These are phyloP conservation scores for Platichthys stellatus DNA, from an alignment of 2,113 vertebrate genomes.

Conservation along the genomic window DNA sequence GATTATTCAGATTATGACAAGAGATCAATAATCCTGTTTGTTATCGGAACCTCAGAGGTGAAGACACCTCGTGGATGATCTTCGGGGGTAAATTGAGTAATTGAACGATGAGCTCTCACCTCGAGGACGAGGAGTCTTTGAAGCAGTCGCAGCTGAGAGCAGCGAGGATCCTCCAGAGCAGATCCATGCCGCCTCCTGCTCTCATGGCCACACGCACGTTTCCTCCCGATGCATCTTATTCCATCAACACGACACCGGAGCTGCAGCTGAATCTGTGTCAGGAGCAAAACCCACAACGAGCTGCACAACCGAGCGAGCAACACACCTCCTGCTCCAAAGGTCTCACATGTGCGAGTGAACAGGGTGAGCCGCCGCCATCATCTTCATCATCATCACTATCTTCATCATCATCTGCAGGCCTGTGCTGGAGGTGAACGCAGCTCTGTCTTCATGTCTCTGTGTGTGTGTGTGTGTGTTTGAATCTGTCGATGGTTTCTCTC, in stretches of 20 bases:
- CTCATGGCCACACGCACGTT: slow-evolving; percentile 59
- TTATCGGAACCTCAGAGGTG: too few species aligned
- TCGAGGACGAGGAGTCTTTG: slow-evolving; percentile 76
- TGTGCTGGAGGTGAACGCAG: slow-evolving; percentile 42
- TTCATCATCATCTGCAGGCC: slow-evolving; percentile 14
- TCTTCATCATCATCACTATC: slow-evolving; percentile 13
- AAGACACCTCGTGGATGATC: background rate
- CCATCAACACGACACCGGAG: background rate
- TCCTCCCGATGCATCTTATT: slow-evolving; percentile 39
- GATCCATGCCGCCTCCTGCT: slow-evolving; percentile 74
- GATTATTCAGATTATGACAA: background rate
- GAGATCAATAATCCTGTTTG: too few species aligned
- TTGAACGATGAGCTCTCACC: slow-evolving; percentile 59
- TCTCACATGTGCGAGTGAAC: slow-evolving; percentile 5
- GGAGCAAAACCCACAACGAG: too few species aligned
- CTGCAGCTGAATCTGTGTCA: too few species aligned
- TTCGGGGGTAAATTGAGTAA: too few species aligned
- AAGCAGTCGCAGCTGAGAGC: slow-evolving; percentile 83
- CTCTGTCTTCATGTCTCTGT: background rate
- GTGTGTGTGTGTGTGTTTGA: background rate
- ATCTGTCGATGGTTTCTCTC: background rate
- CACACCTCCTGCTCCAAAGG: background rate
- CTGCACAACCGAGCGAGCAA: background rate
- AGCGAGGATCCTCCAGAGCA: slow-evolving; percentile 82
- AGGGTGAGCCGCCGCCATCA: slow-evolving; percentile 13